Percentiles rank a stretch among this genome's conserved stretches.
These are phyloP conservation scores for Lucilia sericata DNA, from an alignment of 1,140 invertebrate species.

Conservation along the genomic window DNA sequence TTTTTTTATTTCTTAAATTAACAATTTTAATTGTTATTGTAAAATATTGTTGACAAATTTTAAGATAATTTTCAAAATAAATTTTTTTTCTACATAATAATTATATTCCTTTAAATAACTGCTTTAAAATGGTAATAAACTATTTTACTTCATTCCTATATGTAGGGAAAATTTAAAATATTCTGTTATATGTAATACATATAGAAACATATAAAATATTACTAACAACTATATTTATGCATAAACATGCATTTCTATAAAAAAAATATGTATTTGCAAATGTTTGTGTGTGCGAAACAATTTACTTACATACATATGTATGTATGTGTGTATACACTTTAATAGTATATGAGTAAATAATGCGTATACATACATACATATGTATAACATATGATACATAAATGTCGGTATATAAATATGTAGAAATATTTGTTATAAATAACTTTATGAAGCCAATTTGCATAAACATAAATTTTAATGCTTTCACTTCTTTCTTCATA, in stretches of 20 bases:
- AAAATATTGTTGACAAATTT: no score
- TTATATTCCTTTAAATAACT: no score
- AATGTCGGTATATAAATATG: neutral
- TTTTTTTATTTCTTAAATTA: no score
- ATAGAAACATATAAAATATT: neutral
- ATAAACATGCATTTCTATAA: conserved; percentile 11
- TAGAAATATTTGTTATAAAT: neutral
- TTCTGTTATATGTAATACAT: neutral
- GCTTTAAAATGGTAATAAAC: neutral
- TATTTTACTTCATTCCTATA: neutral
- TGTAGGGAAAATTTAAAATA: neutral
- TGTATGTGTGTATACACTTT: no score
- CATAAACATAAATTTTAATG: conserved; percentile 14
- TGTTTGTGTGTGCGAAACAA: neutral
- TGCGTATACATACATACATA: neutral
- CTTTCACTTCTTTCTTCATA: neutral
- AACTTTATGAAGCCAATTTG: neutral
- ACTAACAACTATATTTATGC: conserved; percentile 12
- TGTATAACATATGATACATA: neutral
- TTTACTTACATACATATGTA: neutral
- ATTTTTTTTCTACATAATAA: no score
- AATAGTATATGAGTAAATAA: neutral
- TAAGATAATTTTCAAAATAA: no score
- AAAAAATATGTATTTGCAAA: neutral
- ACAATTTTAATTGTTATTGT: no score